phyloP scores from a whole-genome alignment of 2,797 vertebrate genomes.

The Betta splendens region DNA sequence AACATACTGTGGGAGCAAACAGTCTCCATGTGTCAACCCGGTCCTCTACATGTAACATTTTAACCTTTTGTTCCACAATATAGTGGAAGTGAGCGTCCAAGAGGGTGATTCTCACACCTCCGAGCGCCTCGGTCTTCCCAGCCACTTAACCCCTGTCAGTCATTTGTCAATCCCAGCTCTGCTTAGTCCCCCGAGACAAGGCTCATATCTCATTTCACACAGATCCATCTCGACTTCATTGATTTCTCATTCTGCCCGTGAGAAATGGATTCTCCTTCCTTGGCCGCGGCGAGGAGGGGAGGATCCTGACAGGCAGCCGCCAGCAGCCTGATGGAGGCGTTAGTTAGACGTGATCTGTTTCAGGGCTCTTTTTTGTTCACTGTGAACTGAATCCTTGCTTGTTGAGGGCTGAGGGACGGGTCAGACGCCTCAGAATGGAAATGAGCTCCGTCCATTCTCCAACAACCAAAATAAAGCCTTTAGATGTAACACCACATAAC shows the following conservation, averaged over 20 bases:
- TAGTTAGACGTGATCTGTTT: slow-evolving; percentile 44
- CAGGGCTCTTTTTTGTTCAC: slow-evolving; percentile 42
- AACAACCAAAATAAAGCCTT: too few relatives aligned
- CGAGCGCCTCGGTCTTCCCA: slow-evolving; percentile 13
- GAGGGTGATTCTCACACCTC: slow-evolving; percentile 40
- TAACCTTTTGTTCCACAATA: slow-evolving; percentile 14
- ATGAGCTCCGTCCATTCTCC: slow-evolving; percentile 24
- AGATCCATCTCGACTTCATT: slow-evolving; percentile 58
- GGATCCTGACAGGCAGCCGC: slow-evolving; percentile 35
- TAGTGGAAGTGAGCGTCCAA: slow-evolving; percentile 29
- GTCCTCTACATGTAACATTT: slow-evolving; percentile 2
- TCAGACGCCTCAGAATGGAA: slow-evolving; percentile 54
- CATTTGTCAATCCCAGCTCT: slow-evolving; percentile 46
- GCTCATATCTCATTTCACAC: slow-evolving; percentile 72
- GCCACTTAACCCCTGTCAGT: slow-evolving; percentile 66
- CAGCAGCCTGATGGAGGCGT: slow-evolving; percentile 42
- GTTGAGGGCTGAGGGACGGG: too few relatives aligned
- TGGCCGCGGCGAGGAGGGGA: slow-evolving; percentile 32
- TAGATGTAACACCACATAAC: too few relatives aligned
- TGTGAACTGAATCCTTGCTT: slow-evolving; percentile 33
- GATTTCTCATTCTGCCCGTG: slow-evolving; percentile 62
- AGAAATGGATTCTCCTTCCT: slow-evolving; percentile 63
- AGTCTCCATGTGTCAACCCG: background rate
- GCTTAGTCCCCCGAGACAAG: slow-evolving; percentile 40
- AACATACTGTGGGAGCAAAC: slow-evolving; percentile 3